phyloP scores from a whole-genome alignment of 2,888 invertebrate species.

The Tiliacea aurago region DNA sequence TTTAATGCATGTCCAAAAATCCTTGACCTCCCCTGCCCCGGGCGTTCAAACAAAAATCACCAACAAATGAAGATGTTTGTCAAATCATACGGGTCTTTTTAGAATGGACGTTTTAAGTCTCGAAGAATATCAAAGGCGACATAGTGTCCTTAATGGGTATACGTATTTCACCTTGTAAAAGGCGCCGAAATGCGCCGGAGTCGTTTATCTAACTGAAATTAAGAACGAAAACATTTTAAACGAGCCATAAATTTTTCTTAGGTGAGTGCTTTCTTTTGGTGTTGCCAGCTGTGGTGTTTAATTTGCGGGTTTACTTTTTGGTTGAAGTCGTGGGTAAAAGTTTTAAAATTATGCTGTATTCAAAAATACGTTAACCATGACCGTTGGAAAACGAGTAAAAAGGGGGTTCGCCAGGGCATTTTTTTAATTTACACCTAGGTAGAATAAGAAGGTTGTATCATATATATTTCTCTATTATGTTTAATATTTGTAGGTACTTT shows the following conservation, averaged over 20 bases:
- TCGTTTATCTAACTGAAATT: conserved; percentile 87
- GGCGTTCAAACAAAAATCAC: conserved; percentile 16
- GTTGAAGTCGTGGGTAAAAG: background rate
- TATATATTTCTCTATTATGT: too few species aligned
- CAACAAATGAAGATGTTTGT: conserved; percentile 52
- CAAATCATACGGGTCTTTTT: conserved; percentile 58
- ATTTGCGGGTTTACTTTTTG: conserved; percentile 41
- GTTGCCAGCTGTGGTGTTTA: conserved; percentile 74
- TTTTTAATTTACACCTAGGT: background rate
- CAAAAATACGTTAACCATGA: background rate
- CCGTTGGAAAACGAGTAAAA: background rate
- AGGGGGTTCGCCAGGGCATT: background rate
- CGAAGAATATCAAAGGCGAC: conserved; percentile 74
- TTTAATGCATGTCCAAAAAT: conserved; percentile 66
- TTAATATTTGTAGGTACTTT: too few species aligned
- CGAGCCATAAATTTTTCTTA: conserved; percentile 81
- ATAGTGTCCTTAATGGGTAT: conserved; percentile 77
- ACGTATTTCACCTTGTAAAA: conserved; percentile 84
- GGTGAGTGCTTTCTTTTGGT: conserved; percentile 78
- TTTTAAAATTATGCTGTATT: background rate
- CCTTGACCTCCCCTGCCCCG: conserved; percentile 62
- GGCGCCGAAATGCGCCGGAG: conserved; percentile 82
- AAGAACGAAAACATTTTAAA: conserved; percentile 88
- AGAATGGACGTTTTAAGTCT: conserved; percentile 76
- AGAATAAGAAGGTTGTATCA: background rate